These are phyloP conservation scores for Hypsopygia costalis DNA, from an alignment of 2,888 invertebrate genomes.

Conservation along the genomic window DNA sequence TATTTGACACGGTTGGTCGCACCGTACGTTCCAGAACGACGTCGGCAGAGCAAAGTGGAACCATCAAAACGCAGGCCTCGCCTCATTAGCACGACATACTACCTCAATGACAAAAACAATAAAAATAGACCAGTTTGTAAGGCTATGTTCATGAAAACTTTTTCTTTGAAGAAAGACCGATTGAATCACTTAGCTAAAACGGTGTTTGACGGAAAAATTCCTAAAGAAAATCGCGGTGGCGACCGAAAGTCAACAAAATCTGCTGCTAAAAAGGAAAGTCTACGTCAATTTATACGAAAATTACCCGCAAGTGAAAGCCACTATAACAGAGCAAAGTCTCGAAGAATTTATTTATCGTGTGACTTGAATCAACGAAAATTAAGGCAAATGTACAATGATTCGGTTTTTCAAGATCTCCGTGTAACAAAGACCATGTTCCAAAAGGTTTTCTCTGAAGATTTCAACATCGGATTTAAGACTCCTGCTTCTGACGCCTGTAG, in stretches of 20 bases:
- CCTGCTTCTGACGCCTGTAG: conserved; percentile 28
- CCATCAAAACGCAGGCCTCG: too few species aligned
- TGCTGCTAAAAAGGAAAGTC: conserved; percentile 20
- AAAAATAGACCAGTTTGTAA: conserved; percentile 14
- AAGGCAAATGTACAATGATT: conserved; percentile 20
- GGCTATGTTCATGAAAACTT: conserved; percentile 15
- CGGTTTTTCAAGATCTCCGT: conserved; percentile 1
- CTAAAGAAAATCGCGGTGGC: conserved; percentile 1
- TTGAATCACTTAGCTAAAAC: conserved; percentile 15
- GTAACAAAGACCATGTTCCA: conserved; percentile 11
- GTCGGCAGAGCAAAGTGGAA: too few species aligned
- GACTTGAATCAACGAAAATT: conserved; percentile 25
- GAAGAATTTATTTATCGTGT: conserved; percentile 23
- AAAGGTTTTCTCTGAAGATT: conserved; percentile 20
- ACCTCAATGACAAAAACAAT: too few species aligned
- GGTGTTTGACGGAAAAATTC: conserved; percentile 7
- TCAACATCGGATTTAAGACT: conserved; percentile 29
- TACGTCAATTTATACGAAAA: conserved; percentile 20
- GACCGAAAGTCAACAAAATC: background rate
- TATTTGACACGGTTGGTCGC: too few species aligned
- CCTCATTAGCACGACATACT: background rate
- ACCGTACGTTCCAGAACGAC: too few species aligned
- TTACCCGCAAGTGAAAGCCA: conserved; percentile 28
- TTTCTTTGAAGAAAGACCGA: conserved; percentile 17
- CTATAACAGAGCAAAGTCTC: conserved; percentile 27